Evolutionary conservation across 1,140 invertebrate genomes (phyloP), one percentile per base, ranked within the genome.

Genomic region (Drosophila pectinifera): DNA sequence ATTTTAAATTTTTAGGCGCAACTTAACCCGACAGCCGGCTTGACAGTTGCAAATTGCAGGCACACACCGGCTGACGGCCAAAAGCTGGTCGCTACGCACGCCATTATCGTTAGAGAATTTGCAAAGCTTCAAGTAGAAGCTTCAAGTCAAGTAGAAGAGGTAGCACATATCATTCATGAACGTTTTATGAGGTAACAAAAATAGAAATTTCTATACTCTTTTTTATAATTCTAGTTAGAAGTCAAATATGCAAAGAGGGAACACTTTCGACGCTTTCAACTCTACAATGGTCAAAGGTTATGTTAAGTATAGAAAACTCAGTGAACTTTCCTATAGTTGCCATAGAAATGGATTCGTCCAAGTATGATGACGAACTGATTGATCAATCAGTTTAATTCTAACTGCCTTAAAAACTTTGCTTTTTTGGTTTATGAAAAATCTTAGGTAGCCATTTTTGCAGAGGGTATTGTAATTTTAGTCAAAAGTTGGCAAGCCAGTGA

Each of bases 11-110:
- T 82, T 63, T 68, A 80, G 81, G 80, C 81, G 49, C 76, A 81
- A 57, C 78, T 76, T 48, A 80, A 48, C 82, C 53, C 74, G 82
- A 85, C 82, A 73, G 68, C 4, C 63, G 63, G 65, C 62, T 78
- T 85, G 82, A 85, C 82, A 85, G 82, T 88, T 86, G 82, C 82
- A 86, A 85, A 85, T 85, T 86, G 58, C 64, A 59, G 70, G 38
- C 46, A 42, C 54, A 49, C 11, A 42, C 11, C 56, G 34, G 51
- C 20, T 31, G 46, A 24, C 43, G 65, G 20, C 31, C 28, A 54
- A 53, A 69, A 69, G 65, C 62, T 69, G n/a, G 16, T 39, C 42
- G 46, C 64, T 65, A 62, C 14, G 34, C 36, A 57, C 53, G 59
- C 59, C 26, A 62, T 41, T 59, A 39, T 59, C 34, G 54, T 62